phyloP scores from a whole-genome alignment of 1,140 invertebrate genomes.

The Dendrolimus punctatus region DNA sequence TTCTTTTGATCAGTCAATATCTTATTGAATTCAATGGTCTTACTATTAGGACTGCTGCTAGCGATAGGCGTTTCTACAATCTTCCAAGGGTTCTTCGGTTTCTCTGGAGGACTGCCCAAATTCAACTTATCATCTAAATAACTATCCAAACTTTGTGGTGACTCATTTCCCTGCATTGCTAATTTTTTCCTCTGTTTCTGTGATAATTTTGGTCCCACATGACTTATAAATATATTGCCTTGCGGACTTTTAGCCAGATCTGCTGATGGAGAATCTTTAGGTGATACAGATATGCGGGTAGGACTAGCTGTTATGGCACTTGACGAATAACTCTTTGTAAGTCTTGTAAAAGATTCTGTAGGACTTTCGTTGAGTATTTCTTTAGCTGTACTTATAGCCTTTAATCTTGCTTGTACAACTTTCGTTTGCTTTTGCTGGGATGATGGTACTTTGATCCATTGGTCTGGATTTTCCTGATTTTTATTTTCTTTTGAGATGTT shows the following conservation, averaged over 20 bases:
- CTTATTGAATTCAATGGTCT: conserved; percentile 64
- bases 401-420: conserved; percentile 65
- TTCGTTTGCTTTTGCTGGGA: conserved; percentile 60
- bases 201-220: conserved; percentile 71
- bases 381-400: conserved; percentile 61
- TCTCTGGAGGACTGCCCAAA: conserved; percentile 40
- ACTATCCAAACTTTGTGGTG: conserved; percentile 37
- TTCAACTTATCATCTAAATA: conserved; percentile 45
- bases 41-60: conserved; percentile 38
- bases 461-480: conserved; percentile 30
- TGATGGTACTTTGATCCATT: conserved; percentile 64
- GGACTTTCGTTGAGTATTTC: conserved; percentile 56
- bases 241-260: conserved; percentile 35
- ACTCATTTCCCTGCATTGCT: conserved; percentile 45
- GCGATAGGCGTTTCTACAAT: conserved; percentile 43
- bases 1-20: conserved; percentile 76
- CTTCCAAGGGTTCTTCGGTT: conserved; percentile 62
- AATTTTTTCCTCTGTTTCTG: conserved; percentile 76
- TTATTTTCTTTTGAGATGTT: conserved; percentile 55
- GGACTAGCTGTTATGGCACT: conserved; percentile 30
- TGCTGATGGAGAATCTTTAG: conserved; percentile 32
- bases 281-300: conserved; percentile 44
- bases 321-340: conserved; percentile 46
- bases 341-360: conserved; percentile 49
- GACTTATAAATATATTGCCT: conserved; percentile 48